Evolutionary conservation across 1,140 invertebrate genomes (phyloP).

Genomic region (Hermetia illucens): DNA sequence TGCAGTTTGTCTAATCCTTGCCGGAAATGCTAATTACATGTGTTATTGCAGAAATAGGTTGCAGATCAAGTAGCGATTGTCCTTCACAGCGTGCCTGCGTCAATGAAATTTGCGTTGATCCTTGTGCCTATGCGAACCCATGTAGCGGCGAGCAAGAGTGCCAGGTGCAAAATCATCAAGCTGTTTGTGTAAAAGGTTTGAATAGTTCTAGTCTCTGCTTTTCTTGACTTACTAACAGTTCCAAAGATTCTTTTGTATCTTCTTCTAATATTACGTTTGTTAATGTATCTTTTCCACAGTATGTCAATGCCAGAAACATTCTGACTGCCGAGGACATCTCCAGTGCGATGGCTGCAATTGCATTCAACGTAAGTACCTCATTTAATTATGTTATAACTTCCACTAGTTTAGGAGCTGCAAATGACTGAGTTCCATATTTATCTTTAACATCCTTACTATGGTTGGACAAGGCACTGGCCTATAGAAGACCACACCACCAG

Average conservation of each 20-base stretch:
- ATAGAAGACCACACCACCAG: too few species aligned
- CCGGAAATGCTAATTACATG: too few species aligned
- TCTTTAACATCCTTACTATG: too few species aligned
- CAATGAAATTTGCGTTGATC: constrained; percentile 59
- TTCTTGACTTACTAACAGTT: background rate
- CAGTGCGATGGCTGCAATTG: constrained; percentile 55
- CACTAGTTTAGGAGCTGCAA: too few species aligned
- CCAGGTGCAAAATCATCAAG: constrained; percentile 59
- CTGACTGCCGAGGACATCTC: constrained; percentile 41
- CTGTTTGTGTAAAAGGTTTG: constrained; percentile 61
- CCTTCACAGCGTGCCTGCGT: constrained; percentile 59
- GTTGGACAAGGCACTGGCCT: too few species aligned
- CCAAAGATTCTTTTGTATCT: constrained; percentile 3
- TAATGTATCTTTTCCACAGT: constrained; percentile 32
- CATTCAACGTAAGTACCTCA: constrained; percentile 37
- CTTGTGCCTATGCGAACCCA: constrained; percentile 50
- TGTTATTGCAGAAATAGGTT: constrained; percentile 43
- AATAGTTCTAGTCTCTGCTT: constrained; percentile 4
- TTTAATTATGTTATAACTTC: too few species aligned
- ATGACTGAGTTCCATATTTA: too few species aligned
- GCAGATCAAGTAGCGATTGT: constrained; percentile 54
- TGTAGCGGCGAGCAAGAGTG: constrained; percentile 49
- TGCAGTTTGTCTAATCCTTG: too few species aligned
- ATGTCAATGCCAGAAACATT: constrained; percentile 47
- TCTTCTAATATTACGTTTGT: background rate